Percentiles rank a stretch among this genome's conserved stretches.
These are phyloP conservation scores for Benthochromis sp. DNA, from an alignment of 2,113 vertebrate genomes.

Conservation along the genomic window DNA sequence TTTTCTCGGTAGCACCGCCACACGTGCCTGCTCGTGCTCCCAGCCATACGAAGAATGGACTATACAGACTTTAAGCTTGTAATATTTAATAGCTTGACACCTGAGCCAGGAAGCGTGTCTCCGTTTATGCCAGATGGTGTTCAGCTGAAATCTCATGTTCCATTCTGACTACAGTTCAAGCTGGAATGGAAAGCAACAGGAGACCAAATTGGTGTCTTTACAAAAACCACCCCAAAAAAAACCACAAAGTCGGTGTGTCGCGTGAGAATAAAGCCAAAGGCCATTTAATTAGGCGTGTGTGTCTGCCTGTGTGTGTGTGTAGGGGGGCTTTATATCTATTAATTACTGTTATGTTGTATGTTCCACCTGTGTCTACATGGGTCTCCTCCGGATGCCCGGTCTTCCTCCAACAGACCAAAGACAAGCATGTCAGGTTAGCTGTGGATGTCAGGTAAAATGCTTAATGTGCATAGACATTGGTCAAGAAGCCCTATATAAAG, in stretches of 20 bases:
- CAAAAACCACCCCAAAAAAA: background rate
- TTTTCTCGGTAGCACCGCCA: background rate
- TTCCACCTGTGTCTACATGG: background rate
- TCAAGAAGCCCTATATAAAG: background rate
- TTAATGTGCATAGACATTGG: background rate
- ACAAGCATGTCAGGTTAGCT: too few species aligned
- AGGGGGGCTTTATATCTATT: background rate
- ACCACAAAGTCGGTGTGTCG: background rate
- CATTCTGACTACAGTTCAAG: background rate
- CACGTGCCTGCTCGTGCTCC: background rate
- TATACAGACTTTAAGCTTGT: background rate
- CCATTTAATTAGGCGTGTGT: background rate
- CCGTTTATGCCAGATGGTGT: slow-evolving; percentile 15
- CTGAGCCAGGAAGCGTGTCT: slow-evolving; percentile 39
- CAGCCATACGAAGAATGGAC: background rate
- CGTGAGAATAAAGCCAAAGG: background rate
- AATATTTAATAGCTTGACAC: slow-evolving; percentile 66
- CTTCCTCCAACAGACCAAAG: background rate
- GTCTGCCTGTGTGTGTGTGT: background rate
- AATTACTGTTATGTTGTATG: background rate
- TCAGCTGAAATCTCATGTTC: slow-evolving; percentile 1
- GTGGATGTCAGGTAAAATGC: background rate
- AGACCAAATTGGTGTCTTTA: background rate
- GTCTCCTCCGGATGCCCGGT: background rate
- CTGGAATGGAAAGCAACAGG: background rate